Percentiles rank a stretch among this genome's conserved stretches.
These are phyloP conservation scores for Cynaeus angustus DNA, from an alignment of 2,888 invertebrate species.

Conservation along the genomic window DNA sequence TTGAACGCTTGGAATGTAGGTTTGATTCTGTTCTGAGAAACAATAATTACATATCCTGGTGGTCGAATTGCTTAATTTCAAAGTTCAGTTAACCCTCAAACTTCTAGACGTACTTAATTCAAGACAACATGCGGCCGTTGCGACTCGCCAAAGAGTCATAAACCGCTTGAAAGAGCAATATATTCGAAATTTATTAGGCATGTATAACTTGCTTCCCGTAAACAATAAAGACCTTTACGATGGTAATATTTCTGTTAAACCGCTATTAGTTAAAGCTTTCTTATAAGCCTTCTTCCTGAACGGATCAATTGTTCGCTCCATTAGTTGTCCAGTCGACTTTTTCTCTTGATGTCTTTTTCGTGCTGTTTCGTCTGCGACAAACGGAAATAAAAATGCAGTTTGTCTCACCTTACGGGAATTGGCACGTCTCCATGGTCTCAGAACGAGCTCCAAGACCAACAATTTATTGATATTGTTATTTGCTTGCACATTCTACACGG, in stretches of 20 bases:
- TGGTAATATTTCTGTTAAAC: conserved; percentile 32
- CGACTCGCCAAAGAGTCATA: conserved; percentile 13
- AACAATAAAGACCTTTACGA: conserved; percentile 45
- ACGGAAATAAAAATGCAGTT: conserved; percentile 20
- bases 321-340: conserved; percentile 24
- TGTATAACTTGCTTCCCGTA: conserved; percentile 39
- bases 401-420: conserved; percentile 27
- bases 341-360: conserved; percentile 1
- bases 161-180: conserved; percentile 23
- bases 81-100: too few relatives aligned
- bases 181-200: conserved; percentile 44
- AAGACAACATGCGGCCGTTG: conserved; percentile 9
- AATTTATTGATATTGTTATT: conserved; percentile 28
- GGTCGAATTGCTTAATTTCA: background rate
- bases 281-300: conserved; percentile 13
- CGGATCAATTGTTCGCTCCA: conserved; percentile 18
- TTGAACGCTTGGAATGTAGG: background rate
- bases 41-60: background rate
- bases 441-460: conserved; percentile 20
- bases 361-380: background rate
- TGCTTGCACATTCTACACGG: conserved; percentile 8
- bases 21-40: background rate
- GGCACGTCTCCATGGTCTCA: conserved; percentile 17
- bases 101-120: background rate
- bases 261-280: conserved; percentile 30